Conservation (phyloP, 2,797 vertebrate species). For the Gymnoscopelus microlampas region DNA sequence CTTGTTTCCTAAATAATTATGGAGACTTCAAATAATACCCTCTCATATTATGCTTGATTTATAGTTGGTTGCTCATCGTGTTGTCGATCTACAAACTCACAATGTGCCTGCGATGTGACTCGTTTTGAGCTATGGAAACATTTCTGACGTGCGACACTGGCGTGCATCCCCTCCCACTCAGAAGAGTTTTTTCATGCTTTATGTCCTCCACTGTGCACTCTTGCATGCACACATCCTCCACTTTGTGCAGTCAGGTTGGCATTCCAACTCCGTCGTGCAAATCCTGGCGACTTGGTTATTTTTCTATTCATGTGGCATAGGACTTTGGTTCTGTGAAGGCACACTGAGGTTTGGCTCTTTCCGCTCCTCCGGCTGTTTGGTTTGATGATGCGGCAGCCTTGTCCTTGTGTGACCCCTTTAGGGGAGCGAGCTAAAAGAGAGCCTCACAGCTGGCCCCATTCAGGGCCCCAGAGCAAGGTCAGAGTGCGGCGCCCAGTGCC, state of each 20-base stretch:
- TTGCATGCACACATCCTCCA: slow-evolving; percentile 16
- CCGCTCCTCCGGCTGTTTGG: slow-evolving; percentile 40
- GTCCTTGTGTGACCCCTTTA: slow-evolving; percentile 68
- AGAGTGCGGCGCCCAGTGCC: slow-evolving; percentile 34
- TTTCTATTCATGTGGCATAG: slow-evolving; percentile 61
- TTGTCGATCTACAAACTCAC: too few species aligned
- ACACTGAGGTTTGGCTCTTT: slow-evolving; percentile 63
- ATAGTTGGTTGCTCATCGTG: too few species aligned
- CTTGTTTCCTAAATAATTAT: slow-evolving; percentile 35
- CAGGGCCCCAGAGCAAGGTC: slow-evolving; percentile 27
- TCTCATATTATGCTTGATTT: slow-evolving; percentile 40
- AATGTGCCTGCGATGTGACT: neutral
- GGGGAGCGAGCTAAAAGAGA: slow-evolving; percentile 44
- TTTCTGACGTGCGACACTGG: too few species aligned
- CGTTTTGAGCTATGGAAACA: too few species aligned
- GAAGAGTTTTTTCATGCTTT: too few species aligned
- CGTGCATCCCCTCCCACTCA: too few species aligned
- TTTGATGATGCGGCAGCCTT: slow-evolving; percentile 58
- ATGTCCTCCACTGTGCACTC: neutral
- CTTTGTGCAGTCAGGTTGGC: slow-evolving; percentile 28
- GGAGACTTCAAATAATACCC: slow-evolving; percentile 38
- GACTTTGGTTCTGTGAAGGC: slow-evolving; percentile 63
- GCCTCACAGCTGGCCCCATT: slow-evolving; percentile 38
- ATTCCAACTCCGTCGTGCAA: slow-evolving; percentile 43
- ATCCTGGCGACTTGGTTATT: slow-evolving; percentile 56